Evolutionary conservation across 1,140 invertebrate genomes (phyloP).

Genomic region (Cydia pomonella): DNA sequence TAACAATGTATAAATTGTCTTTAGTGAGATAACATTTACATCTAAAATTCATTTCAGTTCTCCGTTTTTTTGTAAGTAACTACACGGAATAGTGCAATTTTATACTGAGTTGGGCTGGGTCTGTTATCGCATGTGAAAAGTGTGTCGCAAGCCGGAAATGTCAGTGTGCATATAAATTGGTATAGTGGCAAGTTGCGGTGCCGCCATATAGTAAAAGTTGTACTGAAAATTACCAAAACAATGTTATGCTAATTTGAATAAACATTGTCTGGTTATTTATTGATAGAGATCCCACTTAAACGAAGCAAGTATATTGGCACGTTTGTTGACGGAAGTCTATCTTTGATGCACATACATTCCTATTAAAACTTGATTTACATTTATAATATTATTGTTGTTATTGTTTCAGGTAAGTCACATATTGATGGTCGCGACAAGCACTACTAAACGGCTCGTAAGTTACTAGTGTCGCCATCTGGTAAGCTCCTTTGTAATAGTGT

Average conservation of each 20-base stretch:
- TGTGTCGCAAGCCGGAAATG: slow-evolving; percentile 67
- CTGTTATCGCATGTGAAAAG: slow-evolving; percentile 62
- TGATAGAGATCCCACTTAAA: too few species aligned
- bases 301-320: too few species aligned
- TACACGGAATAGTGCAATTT: neutral
- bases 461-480: slow-evolving; percentile 50
- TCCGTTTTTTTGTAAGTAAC: too few species aligned
- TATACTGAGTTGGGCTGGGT: neutral
- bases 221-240: neutral
- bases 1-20: too few species aligned
- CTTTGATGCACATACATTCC: too few species aligned
- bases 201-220: slow-evolving; percentile 13
- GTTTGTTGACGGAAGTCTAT: neutral
- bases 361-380: too few species aligned
- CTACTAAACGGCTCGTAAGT: neutral
- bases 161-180: slow-evolving; percentile 55
- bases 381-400: slow-evolving; percentile 15
- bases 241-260: neutral
- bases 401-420: slow-evolving; percentile 53
- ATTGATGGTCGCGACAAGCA: neutral
- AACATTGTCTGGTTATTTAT: neutral
- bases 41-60: too few species aligned
- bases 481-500: slow-evolving; percentile 18
- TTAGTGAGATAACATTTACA: too few species aligned
- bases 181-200: slow-evolving; percentile 39